phyloP scores from a whole-genome alignment of 2,797 vertebrate species.

The Myotis pilosus region DNA sequence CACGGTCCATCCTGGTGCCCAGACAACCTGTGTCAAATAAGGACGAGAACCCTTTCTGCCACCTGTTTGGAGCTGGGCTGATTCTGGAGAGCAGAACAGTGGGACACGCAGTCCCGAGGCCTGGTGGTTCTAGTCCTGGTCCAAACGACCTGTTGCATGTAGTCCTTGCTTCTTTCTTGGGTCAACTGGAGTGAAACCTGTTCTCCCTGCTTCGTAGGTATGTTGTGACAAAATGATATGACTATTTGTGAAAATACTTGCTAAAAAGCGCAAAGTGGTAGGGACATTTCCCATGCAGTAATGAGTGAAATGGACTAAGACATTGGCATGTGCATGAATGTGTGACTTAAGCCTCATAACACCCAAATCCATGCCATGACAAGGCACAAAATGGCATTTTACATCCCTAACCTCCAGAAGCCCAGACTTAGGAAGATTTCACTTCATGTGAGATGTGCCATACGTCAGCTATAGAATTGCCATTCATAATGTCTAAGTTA shows the following conservation, averaged over 20 bases:
- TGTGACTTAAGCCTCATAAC: neutral
- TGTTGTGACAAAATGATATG: neutral
- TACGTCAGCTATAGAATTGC: neutral
- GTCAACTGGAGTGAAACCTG: neutral
- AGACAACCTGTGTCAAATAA: neutral
- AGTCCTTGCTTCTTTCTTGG: neutral
- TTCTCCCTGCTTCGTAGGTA: neutral
- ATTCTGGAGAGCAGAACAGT: neutral
- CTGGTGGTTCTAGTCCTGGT: neutral
- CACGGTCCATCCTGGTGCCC: slow-evolving; percentile 31
- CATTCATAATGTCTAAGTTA: neutral
- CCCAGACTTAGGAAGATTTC: neutral
- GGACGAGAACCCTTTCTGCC: neutral
- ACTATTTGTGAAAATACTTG: neutral
- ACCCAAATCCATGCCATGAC: neutral
- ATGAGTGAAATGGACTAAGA: neutral
- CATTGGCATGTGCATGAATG: neutral
- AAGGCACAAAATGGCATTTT: neutral
- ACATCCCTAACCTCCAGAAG: neutral
- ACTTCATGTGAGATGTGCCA: neutral
- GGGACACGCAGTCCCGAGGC: neutral
- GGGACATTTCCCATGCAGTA: neutral
- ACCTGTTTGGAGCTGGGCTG: neutral
- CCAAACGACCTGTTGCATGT: neutral
- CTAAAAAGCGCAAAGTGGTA: neutral